Evolutionary conservation across 2,888 invertebrate species (phyloP).

Genomic region (Diplolepis rosae): DNA sequence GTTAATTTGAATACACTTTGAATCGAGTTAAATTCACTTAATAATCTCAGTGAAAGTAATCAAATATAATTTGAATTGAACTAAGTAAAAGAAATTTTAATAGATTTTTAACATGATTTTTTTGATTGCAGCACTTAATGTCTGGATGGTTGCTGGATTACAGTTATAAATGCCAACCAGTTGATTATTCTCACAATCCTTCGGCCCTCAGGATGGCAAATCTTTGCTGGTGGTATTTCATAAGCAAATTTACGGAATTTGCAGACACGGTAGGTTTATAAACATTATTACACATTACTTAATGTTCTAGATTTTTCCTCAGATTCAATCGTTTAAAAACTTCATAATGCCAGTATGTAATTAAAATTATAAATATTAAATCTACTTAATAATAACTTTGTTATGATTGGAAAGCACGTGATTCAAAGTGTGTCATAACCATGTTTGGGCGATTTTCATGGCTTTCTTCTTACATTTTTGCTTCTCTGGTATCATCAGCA

Average conservation of each 20-base stretch:
- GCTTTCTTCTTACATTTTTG: not conserved
- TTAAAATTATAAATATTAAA: too few species aligned
- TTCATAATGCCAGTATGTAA: not conserved
- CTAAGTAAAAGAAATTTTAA: slow-evolving; percentile 35
- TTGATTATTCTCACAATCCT: slow-evolving; percentile 91
- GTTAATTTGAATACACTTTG: too few species aligned
- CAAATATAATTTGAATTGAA: too few species aligned
- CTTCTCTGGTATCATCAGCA: not conserved
- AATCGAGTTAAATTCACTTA: too few species aligned
- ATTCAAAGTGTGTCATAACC: not conserved
- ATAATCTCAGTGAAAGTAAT: too few species aligned
- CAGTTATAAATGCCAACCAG: slow-evolving; percentile 93
- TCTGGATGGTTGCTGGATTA: slow-evolving; percentile 95
- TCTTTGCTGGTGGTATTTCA: slow-evolving; percentile 92
- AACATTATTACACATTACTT: not conserved
- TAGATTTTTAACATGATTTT: slow-evolving; percentile 46
- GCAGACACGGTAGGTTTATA: slow-evolving; percentile 82
- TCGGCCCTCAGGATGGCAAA: slow-evolving; percentile 84
- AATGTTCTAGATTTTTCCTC: not conserved
- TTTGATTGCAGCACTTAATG: slow-evolving; percentile 85
- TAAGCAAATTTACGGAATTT: slow-evolving; percentile 91
- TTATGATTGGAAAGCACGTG: not conserved
- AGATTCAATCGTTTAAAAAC: not conserved
- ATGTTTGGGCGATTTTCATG: not conserved
- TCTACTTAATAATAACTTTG: not conserved